Base-by-base conservation (phyloP, 2,797 vertebrate genomes). In the Pristis pectinata region DNA sequence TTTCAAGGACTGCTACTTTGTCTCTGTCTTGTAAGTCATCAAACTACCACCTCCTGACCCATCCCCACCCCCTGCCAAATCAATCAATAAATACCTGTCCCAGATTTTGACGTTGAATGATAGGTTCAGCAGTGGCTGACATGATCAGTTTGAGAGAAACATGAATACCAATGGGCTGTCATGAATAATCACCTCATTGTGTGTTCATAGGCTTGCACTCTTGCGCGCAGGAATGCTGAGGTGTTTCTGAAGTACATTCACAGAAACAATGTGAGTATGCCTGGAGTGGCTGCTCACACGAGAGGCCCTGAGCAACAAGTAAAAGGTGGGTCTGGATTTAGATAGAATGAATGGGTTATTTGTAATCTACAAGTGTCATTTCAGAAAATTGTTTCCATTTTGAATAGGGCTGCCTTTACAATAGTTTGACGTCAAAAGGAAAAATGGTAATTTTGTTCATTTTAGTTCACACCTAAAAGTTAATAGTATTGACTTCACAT, bases 241-340 rank as follows among this genome's bases (percentile, higher is more conserved):
- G 99, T 99, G 34, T 99, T 99, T 95, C 98, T 99, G 95, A 99
- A 99, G 97, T 99, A 99, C 97, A 99, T 99, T 96, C 99, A 99
- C 97, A 97, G 99, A 95, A 99, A 99, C 97, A 99, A 99, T 0
- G 98, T 99, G 96, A 98, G 98, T 97, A 98, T 98, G 96, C 98
- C 99, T 0, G 98, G 98, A 34, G 98, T 98, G 1, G 97, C 98
- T 53, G 97, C 98, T 95, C 99, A 99, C 95, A 97, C 98, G 22
- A 97, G 98, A 67, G 98, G 98, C 1, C 98, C 99, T 0, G 99
- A 99, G 95, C 98, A 98, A 72, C 99, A 99, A 96, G 99, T 99
- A 49, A 99, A 99, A 99, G 99, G 99, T 99, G 94, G 97, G 97
- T 97, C 77, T 0, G 1, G n/a, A 10, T 30, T 44, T 17, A 13